These are phyloP conservation scores for Alligator mississippiensis DNA, from an alignment of 2,113 vertebrate genomes.

Conservation along the genomic window DNA sequence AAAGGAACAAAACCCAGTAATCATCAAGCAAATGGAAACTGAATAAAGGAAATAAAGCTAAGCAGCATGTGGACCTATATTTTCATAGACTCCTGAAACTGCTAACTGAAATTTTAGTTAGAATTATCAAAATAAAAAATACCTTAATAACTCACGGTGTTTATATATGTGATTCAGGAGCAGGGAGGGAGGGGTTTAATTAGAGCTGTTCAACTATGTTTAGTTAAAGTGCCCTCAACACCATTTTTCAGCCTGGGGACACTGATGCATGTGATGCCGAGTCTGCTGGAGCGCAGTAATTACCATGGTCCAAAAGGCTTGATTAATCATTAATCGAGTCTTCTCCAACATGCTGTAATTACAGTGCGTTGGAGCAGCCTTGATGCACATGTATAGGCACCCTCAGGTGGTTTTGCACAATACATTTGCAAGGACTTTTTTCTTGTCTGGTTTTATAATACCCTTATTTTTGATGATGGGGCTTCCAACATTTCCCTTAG, in stretches of 20 bases:
- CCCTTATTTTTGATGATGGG: background rate
- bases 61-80: background rate
- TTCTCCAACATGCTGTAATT: too few relatives aligned
- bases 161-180: too few relatives aligned
- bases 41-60: background rate
- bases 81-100: rapidly evolving
- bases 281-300: too few relatives aligned
- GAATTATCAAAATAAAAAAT: background rate
- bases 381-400: too few relatives aligned
- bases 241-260: too few relatives aligned
- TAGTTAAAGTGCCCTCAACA: too few relatives aligned
- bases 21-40: background rate
- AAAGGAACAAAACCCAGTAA: rapidly evolving
- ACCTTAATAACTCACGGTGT: background rate
- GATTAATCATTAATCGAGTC: too few relatives aligned
- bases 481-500: background rate
- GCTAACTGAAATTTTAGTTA: background rate
- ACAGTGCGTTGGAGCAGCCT: too few relatives aligned
- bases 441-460: background rate
- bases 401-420: background rate
- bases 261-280: too few relatives aligned
- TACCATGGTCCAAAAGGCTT: too few relatives aligned
- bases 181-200: too few relatives aligned
- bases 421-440: background rate
- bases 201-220: too few relatives aligned